Evolutionary conservation across 2,113 vertebrate genomes (phyloP).

Genomic region (Dissostichus mawsoni): DNA sequence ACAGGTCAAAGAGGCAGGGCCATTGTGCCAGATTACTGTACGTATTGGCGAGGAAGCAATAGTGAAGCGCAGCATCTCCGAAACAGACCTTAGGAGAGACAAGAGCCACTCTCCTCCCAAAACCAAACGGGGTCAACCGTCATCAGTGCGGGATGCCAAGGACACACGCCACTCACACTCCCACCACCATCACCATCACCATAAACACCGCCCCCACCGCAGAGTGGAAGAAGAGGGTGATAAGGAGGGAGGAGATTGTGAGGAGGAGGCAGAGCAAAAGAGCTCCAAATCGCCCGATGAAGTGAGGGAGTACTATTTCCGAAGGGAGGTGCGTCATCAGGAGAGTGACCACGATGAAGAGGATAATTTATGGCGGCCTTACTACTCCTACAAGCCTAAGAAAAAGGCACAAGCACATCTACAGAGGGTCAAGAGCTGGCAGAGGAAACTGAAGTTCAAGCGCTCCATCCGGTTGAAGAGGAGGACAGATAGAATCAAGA

Average conservation of each 20-base stretch:
- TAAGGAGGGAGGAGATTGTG: slow-evolving; percentile 47
- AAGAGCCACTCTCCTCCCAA: slow-evolving; percentile 81
- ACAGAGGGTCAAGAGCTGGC: slow-evolving; percentile 86
- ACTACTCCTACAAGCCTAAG: slow-evolving; percentile 94
- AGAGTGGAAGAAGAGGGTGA: slow-evolving; percentile 64
- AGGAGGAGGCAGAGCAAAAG: slow-evolving; percentile 64
- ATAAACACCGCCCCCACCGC: slow-evolving; percentile 77
- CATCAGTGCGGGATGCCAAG: slow-evolving; percentile 66
- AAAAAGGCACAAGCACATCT: slow-evolving; percentile 84
- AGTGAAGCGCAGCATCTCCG: slow-evolving; percentile 92
- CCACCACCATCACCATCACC: slow-evolving; percentile 74
- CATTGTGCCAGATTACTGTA: slow-evolving; percentile 94
- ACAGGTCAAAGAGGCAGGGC: slow-evolving; percentile 83
- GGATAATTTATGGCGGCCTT: slow-evolving; percentile 92
- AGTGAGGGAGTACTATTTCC: slow-evolving; percentile 82
- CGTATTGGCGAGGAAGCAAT: slow-evolving; percentile 93
- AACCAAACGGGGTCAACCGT: slow-evolving; percentile 71
- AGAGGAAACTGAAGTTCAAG: slow-evolving; percentile 84
- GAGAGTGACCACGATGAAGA: slow-evolving; percentile 87
- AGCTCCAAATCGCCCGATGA: slow-evolving; percentile 68
- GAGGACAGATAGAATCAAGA: slow-evolving; percentile 82
- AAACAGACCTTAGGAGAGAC: slow-evolving; percentile 89
- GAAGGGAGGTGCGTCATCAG: slow-evolving; percentile 84
- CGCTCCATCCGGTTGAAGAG: slow-evolving; percentile 83
- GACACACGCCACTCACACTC: slow-evolving; percentile 78